phyloP scores from a whole-genome alignment of 2,113 vertebrate genomes.

The Platysternon megacephalum region DNA sequence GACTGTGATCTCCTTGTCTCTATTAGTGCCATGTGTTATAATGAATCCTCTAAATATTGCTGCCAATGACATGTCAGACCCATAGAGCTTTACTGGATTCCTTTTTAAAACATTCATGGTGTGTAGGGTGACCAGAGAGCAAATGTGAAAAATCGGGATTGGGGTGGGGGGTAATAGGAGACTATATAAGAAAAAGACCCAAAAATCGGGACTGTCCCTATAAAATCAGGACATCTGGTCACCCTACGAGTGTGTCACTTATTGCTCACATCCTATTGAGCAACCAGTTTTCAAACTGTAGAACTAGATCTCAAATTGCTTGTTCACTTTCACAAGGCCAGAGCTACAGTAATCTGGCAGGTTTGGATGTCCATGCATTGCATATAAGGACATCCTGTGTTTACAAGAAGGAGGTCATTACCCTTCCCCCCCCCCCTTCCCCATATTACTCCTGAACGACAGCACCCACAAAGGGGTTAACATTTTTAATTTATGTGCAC shows the following conservation, averaged over 20 bases:
- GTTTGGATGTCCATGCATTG: neutral
- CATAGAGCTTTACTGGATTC: neutral
- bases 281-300: neutral
- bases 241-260: neutral
- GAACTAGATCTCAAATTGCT: neutral
- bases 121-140: too few relatives aligned
- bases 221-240: too few relatives aligned
- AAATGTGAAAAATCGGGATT: too few relatives aligned
- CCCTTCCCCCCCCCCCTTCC: fast-evolving
- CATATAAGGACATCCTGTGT: neutral
- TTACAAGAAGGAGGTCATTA: too few relatives aligned
- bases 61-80: neutral
- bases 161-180: too few relatives aligned
- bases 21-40: neutral
- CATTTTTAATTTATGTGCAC: neutral
- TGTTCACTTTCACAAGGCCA: neutral
- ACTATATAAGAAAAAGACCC: too few relatives aligned
- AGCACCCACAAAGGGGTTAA: neutral
- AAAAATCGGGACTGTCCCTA: too few relatives aligned
- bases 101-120: neutral
- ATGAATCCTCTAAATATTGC: neutral
- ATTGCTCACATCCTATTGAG: neutral
- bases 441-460: too few relatives aligned
- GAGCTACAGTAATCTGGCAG: neutral
- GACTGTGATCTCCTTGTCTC: neutral